Evolutionary conservation across 2,888 invertebrate species (phyloP), one percentile per base, ranked within the genome.

Genomic region (Priocnemis perturbator): DNA sequence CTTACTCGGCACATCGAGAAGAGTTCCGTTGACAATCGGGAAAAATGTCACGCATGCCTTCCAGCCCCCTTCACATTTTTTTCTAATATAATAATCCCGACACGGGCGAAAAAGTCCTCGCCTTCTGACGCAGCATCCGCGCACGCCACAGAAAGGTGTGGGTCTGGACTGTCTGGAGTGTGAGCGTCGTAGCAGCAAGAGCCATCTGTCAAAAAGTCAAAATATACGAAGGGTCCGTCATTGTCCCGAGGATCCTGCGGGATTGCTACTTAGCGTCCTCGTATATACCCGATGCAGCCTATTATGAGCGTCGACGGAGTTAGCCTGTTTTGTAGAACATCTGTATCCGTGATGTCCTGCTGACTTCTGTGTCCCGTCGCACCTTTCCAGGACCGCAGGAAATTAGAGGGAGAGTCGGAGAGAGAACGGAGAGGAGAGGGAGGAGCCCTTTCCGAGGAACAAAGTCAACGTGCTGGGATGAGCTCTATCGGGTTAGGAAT

Each of bases 141-240:
- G 47, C 58, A 60, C 45, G 30, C 45, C 17, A 17, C 19, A n/a
- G 56, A 50, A 58, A 64, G 52, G 47, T 20, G 19, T 57, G 57
- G 45, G 59, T 20, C 30, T 63, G 20, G 74, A 66, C 11, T 14
- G 59, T 20, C 30, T 63, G 20, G 74, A 66, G 50, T 14, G 50
- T 19, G 50, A 19, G 60, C 74, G 65, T 65, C 70, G 53, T 56
- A 60, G 66, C 69, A 64, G 69, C 66, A 69, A 71, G 73, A 77
- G 82, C 88, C 89, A 89, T 89, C 89, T 89, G 89, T 89, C 89
- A 89, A 89, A 88, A 89, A 89, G 89, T 89, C 88, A 89, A 89
- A 89, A 89, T 89, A 89, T 79, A 86, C 86, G 83, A 84, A 83
- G 84, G 86, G 85, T 84, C 78, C 71, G 71, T 73, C 76, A 88